A percentile compares a stretch with the other conserved stretches of the same genome.
Evolutionary conservation across 1,140 invertebrate genomes (phyloP).

Genomic region (Drosophila parvula): DNA sequence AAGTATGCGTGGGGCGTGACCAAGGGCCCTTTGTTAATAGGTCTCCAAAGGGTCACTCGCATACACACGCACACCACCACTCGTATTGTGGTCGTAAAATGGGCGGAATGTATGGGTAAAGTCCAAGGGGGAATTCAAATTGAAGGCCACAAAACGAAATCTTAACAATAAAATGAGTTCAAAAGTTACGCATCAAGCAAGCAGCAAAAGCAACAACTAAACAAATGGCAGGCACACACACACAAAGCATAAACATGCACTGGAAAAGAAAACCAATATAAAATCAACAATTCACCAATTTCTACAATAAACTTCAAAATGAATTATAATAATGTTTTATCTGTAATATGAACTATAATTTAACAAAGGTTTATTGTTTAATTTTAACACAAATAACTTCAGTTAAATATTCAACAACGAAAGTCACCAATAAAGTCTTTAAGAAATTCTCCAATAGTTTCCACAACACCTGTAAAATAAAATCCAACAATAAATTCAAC

Average conservation of each 20-base stretch:
- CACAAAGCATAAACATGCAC: constrained; percentile 9
- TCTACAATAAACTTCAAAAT: not conserved
- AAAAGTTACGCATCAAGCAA: constrained; percentile 49
- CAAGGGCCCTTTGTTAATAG: constrained; percentile 70
- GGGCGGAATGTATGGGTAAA: not conserved
- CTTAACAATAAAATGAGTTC: constrained; percentile 72
- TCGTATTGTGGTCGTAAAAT: constrained; percentile 56
- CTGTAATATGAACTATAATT: too few relatives aligned
- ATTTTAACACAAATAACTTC: not conserved
- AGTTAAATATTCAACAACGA: not conserved
- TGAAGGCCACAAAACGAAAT: constrained; percentile 69
- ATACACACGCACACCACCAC: constrained; percentile 16
- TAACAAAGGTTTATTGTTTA: too few relatives aligned
- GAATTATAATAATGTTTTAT: not conserved
- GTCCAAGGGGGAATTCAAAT: constrained; percentile 62
- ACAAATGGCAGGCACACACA: constrained; percentile 13
- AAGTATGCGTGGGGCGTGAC: constrained; percentile 78
- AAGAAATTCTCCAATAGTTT: not conserved
- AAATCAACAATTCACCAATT: not conserved
- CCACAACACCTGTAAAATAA: too few relatives aligned
- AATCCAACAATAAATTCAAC: not conserved
- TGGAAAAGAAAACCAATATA: not conserved
- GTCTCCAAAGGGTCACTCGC: constrained; percentile 63
- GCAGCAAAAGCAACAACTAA: constrained; percentile 35
- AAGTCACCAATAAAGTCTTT: not conserved